Evolutionary conservation across 2,113 vertebrate species (phyloP).

Genomic region (Caretta caretta): DNA sequence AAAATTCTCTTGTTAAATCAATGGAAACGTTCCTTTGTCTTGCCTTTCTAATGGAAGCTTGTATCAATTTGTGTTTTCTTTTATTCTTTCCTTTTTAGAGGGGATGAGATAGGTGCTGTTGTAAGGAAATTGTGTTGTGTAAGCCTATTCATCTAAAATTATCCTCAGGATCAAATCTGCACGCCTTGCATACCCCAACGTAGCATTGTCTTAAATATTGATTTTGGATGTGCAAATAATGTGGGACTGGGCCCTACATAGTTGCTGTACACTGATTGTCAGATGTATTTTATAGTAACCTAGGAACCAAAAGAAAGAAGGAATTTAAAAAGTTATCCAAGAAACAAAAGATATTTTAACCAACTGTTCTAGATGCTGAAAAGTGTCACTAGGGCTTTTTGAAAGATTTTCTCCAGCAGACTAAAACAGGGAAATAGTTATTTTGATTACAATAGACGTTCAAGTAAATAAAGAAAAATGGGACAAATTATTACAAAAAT

Average conservation of each 20-base stretch:
- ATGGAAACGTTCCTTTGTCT: not conserved
- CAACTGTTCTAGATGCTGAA: not conserved
- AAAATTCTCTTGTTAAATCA: not conserved
- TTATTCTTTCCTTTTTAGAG: not conserved
- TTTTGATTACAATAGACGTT: conserved; percentile 11
- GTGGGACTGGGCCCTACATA: not conserved
- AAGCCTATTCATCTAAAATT: not conserved
- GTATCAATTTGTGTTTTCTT: not conserved
- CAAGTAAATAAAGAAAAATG: conserved; percentile 61
- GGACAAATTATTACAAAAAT: not conserved
- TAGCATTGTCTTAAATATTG: not conserved
- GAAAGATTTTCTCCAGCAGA: not conserved
- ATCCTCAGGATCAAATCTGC: not conserved
- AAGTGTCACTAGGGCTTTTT: not conserved
- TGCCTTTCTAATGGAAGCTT: not conserved
- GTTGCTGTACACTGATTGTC: not conserved
- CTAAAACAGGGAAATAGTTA: not conserved
- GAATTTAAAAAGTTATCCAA: not conserved
- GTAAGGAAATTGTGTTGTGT: not conserved
- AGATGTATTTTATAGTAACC: not conserved
- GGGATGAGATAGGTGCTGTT: not conserved
- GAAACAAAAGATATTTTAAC: not conserved
- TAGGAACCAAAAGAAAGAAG: not conserved
- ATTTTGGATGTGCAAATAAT: not conserved
- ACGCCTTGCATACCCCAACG: not conserved